Evolutionary conservation across 2,888 invertebrate genomes (phyloP).

Genomic region (Resseliella maxima): DNA sequence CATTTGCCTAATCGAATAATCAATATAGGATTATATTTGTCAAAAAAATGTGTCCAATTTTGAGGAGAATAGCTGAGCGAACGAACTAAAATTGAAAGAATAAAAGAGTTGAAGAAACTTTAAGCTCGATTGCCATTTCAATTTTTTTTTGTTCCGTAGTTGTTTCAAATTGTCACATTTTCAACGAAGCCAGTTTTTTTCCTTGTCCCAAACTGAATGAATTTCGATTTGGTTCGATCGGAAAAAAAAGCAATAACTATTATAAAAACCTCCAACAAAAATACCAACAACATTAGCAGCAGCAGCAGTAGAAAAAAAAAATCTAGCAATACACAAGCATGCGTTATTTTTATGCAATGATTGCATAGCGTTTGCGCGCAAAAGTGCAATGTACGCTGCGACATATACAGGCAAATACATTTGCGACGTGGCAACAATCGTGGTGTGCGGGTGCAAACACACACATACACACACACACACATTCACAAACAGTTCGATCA

Average conservation of each 20-base stretch:
- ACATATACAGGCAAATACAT: not conserved
- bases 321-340: not conserved
- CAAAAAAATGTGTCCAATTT: not conserved
- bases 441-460: not conserved
- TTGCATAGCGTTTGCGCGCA: conserved; percentile 37
- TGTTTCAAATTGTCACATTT: too few species aligned
- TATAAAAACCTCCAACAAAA: too few species aligned
- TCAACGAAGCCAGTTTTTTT: too few species aligned
- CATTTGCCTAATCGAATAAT: conserved; percentile 48
- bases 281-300: too few species aligned
- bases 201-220: too few species aligned
- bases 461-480: not conserved
- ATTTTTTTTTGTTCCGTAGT: too few species aligned
- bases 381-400: conserved; percentile 46
- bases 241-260: too few species aligned
- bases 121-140: too few species aligned
- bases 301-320: not conserved
- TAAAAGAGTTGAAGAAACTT: too few species aligned
- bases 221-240: too few species aligned
- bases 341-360: conserved; percentile 33
- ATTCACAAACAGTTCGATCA: not conserved
- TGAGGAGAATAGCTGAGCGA: not conserved
- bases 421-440: not conserved
- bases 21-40: not conserved
- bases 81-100: not conserved